phyloP scores from a whole-genome alignment of 2,888 invertebrate genomes.

The Pandemis cinnamomeana region DNA sequence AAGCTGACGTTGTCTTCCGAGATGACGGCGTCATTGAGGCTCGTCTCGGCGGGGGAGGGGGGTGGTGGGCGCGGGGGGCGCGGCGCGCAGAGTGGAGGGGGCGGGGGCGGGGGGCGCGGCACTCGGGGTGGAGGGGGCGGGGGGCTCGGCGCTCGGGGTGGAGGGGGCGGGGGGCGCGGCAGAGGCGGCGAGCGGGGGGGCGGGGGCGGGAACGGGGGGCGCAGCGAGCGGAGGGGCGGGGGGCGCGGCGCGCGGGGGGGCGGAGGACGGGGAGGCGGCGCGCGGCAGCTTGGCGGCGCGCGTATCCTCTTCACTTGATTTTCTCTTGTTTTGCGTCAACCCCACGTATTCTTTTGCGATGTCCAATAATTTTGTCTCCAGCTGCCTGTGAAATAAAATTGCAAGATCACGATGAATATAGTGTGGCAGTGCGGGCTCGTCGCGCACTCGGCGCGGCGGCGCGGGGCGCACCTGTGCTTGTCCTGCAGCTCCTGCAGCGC shows the following conservation, averaged over 20 bases:
- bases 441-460: too few species aligned
- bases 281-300: constrained; percentile 5
- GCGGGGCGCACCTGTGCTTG: neutral
- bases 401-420: too few species aligned
- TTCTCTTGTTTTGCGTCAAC: neutral
- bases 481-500: neutral
- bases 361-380: neutral
- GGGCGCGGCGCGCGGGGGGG: neutral
- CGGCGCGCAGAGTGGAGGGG: neutral
- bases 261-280: neutral
- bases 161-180: neutral
- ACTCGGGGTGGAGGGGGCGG: too few species aligned
- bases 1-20: constrained; percentile 4
- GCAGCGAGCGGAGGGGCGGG: neutral
- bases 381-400: neutral
- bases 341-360: neutral
- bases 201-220: too few species aligned
- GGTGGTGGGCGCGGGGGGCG: too few species aligned
- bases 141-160: neutral
- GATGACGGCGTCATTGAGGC: neutral
- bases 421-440: too few species aligned
- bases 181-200: neutral
- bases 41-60: neutral
- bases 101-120: neutral
- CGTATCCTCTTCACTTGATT: neutral